phyloP scores from a whole-genome alignment of 2,888 invertebrate species.

The Acanthoscelides obtectus region DNA sequence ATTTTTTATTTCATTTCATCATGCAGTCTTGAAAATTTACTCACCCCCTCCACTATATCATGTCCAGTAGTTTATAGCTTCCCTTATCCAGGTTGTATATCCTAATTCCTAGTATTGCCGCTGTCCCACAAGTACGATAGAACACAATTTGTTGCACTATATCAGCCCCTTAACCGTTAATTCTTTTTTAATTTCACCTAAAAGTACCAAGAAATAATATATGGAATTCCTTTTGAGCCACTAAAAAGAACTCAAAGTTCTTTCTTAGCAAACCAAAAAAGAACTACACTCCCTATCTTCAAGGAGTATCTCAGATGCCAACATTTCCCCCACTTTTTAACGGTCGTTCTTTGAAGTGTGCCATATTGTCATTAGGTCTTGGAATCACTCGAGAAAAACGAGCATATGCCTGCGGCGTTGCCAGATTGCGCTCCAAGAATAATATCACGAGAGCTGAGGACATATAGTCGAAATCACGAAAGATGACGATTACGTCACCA shows the following conservation, averaged over 20 bases:
- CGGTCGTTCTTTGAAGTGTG: not conserved
- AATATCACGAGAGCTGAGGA: no score
- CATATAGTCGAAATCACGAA: no score
- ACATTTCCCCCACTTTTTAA: constrained; percentile 29
- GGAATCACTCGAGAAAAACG: not conserved
- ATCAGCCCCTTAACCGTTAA: not conserved
- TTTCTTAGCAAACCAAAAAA: constrained; percentile 6
- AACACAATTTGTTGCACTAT: not conserved
- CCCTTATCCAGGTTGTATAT: no score
- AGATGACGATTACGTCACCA: no score
- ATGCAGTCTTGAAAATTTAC: no score
- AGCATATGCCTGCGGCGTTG: not conserved
- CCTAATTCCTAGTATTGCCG: not conserved
- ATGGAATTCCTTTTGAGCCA: not conserved
- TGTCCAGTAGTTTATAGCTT: no score
- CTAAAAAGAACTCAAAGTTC: not conserved
- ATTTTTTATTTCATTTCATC: no score
- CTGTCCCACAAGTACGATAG: not conserved
- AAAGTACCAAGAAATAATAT: not conserved
- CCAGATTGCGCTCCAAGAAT: not conserved
- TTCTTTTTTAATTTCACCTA: not conserved
- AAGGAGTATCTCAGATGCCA: constrained; percentile 12
- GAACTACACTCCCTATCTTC: constrained; percentile 13
- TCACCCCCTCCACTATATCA: no score
- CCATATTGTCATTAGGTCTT: not conserved